Conservation (phyloP, 2,113 vertebrate genomes). For the Sorex fumeus region DNA sequence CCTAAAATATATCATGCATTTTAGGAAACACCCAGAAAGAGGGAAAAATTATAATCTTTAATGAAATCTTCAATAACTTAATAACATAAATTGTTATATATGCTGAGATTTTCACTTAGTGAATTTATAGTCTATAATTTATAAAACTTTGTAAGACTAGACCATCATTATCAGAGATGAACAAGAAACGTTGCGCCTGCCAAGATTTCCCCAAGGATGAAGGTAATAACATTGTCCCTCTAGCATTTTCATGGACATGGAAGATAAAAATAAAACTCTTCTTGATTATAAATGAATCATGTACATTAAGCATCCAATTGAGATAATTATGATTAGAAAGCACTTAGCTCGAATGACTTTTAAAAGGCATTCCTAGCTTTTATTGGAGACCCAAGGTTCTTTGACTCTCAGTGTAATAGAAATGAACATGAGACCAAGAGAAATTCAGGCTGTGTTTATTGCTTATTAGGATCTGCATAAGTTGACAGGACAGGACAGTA, state of each 20-base stretch:
- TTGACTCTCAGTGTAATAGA: too few relatives aligned
- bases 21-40: too few relatives aligned
- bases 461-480: too few relatives aligned
- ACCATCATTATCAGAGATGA: background rate
- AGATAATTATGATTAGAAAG: conserved; percentile 16
- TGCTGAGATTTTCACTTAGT: conserved; percentile 3
- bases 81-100: background rate
- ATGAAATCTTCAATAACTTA: background rate
- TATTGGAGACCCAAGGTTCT: too few relatives aligned
- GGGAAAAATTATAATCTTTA: background rate
- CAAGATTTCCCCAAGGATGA: conserved; percentile 12
- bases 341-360: background rate
- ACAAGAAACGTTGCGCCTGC: background rate
- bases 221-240: background rate
- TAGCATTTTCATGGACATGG: background rate
- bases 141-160: background rate
- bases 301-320: background rate
- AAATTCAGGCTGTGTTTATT: too few relatives aligned
- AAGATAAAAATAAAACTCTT: conserved; percentile 20
- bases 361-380: too few relatives aligned
- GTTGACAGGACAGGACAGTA: too few relatives aligned
- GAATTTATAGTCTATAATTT: conserved; percentile 12
- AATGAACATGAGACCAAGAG: too few relatives aligned
- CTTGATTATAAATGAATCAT: conserved; percentile 20
- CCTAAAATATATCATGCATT: too few relatives aligned